phyloP scores from a whole-genome alignment of 2,888 invertebrate species.

The Mythimna lalbum region DNA sequence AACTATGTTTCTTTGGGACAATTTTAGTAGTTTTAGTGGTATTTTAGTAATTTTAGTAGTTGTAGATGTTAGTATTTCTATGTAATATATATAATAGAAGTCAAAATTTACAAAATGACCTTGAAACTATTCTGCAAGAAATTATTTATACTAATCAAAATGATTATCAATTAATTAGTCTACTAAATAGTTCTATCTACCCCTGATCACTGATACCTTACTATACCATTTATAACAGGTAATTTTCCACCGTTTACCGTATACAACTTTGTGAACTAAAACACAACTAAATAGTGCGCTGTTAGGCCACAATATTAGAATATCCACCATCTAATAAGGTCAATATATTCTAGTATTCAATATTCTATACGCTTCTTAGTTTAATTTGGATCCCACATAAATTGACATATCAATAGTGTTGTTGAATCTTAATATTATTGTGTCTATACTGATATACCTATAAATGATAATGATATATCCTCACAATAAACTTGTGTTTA shows the following conservation, averaged over 20 bases:
- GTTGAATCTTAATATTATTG: neutral
- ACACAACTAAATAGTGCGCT: conserved; percentile 1
- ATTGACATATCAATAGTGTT: neutral
- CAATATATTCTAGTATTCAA: conserved; percentile 3
- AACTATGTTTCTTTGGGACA: no score
- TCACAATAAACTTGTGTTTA: no score
- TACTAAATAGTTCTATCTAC: conserved; percentile 1
- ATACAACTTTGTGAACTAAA: conserved; percentile 7
- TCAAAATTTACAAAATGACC: no score
- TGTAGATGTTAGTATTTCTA: no score
- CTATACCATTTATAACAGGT: conserved; percentile 13
- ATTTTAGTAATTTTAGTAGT: no score
- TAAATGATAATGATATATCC: no score
- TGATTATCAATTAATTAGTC: conserved; percentile 3
- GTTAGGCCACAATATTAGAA: neutral
- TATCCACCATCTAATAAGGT: conserved; percentile 17
- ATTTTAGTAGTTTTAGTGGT: no score
- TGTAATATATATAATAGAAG: no score
- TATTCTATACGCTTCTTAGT: neutral
- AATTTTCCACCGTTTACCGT: conserved; percentile 11
- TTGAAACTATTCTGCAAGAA: no score
- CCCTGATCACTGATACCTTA: conserved; percentile 3
- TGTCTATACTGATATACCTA: neutral
- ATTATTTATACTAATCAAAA: conserved; percentile 1
- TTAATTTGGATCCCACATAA: neutral